A percentile compares a stretch with the other conserved stretches of the same genome.
Evolutionary conservation across 2,888 invertebrate species (phyloP).

Genomic region (Galerucella nymphaeae): DNA sequence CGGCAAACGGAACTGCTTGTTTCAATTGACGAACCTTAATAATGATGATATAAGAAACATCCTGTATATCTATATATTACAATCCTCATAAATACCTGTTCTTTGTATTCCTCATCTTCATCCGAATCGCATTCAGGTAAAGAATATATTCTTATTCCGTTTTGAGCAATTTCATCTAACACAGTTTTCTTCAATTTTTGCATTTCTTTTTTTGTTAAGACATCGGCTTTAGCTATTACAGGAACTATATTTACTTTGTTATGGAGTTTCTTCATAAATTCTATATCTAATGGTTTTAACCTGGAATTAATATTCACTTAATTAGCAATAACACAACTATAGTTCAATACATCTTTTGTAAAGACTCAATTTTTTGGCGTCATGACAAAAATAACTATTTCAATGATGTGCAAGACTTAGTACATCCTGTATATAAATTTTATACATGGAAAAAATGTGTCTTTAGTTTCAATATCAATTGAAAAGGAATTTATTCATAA

Average conservation of each 20-base stretch:
- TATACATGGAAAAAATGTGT: too few species aligned
- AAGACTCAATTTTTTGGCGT: too few species aligned
- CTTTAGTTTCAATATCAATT: too few species aligned
- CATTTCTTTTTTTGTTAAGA: conserved; percentile 92
- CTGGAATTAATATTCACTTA: conserved; percentile 65
- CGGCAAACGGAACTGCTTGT: conserved; percentile 96
- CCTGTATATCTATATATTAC: too few species aligned
- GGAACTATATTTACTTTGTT: conserved; percentile 97
- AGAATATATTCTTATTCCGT: conserved; percentile 94
- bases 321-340: not conserved
- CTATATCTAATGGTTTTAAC: conserved; percentile 91
- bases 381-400: too few species aligned
- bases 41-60: too few species aligned
- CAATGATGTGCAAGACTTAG: too few species aligned
- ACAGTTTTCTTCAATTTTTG: conserved; percentile 86
- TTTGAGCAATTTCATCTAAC: conserved; percentile 89
- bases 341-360: too few species aligned
- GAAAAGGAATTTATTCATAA: too few species aligned
- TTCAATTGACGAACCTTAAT: conserved; percentile 83
- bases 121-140: conserved; percentile 95
- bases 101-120: conserved; percentile 97
- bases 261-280: conserved; percentile 96
- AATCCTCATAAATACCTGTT: conserved; percentile 68
- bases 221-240: conserved; percentile 97
- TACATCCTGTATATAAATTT: too few species aligned